Evolutionary conservation across 1,140 invertebrate species (phyloP), one percentile per base, ranked within the genome.

Genomic region (Pteromalus puparum): DNA sequence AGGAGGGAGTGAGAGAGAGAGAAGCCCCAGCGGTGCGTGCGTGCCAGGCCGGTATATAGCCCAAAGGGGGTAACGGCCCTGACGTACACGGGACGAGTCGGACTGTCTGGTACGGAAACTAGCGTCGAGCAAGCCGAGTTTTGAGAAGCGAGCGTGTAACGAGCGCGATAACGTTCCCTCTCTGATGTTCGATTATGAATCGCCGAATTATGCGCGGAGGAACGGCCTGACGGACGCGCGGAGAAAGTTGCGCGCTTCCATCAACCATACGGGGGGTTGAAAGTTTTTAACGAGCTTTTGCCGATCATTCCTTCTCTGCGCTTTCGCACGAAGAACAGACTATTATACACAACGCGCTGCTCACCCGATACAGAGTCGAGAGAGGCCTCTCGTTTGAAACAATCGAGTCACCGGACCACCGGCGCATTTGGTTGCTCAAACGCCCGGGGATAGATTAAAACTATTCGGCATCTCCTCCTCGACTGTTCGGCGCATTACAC

Each of bases 81-180:
- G 53, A 76, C 80, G 75, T 76, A 76, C 78, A 78, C 68, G 65
- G 85, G 74, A 87, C 77, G 85, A 88, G 85, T 85, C 28, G 85
- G 88, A 89, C 88, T 87, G 88, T 89, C 88, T 89, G 87, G 88
- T 89, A 88, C 87, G 87, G 87, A 86, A 85, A 81, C 74, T 68
- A 78, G 53, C 30, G 53, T 28, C 24, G 28, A 80, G 83, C 34
- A 83, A 83, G 74, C 53, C 53, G 79, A 61, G 67, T 70, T 26
- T 15, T 24, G 24, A 70, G 46, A 30, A 38, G 18, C 34, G 48
- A 81, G 42, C 68, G 42, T 73, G 42, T 34, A 73, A 73, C 42
- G 74, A 76, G 74, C 38, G 38, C 74, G 74, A 76, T 76, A 76
- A 76, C 65, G 78, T 18, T 26, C 46, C 26, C 18, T 2, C 38